Evolutionary conservation across 2,113 vertebrate genomes (phyloP), one percentile per base, ranked within the genome.

Genomic region (Podarcis raffonei): DNA sequence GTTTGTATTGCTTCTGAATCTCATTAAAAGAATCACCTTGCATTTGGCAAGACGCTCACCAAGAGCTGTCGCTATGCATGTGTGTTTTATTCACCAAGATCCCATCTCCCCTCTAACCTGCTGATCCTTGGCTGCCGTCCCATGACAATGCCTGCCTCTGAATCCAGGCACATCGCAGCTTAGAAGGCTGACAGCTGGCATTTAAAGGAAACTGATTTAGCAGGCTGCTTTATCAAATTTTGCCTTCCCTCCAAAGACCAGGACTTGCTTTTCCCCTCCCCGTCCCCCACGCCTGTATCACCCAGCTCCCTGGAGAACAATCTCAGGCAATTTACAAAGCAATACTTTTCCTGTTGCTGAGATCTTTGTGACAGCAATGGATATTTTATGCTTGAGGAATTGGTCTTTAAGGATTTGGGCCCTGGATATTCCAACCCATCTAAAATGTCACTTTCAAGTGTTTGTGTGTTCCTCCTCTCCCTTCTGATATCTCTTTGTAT

Each of bases 191-290:
- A 95, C 92, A 95, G 90, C 81, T 92, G 81, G 69, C 76, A 86
- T 93, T 95, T 92, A 81, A 93, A 80, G 86, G 76, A 72, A 90
- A 78, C 77, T 88, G 90, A 92, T 90, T 90, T 91, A 90, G 91
- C 87, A 84, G 88, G 87, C 93, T 90, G 89, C 90, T 93, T 93
- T 92, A 94, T 95, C 94, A 93, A 77, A 85, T 93, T 85, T 89
- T 88, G 65, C 87, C 75, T 83, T 90, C 87, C 77, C 88, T 90
- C 94, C 90, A 80, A 87, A 88, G 87, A 94, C 90, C 79, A 94
- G 86, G 80, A 91, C 76, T 69, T 84, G 91, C 83, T 53, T 53
- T 37, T 16, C 23, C 48, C 39, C 66, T 53, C 9, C 48, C 48
- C 11, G 9, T 12, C 48, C 89, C 91, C 48, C 11, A 83, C 32